Base-by-base conservation (phyloP, 2,888 invertebrate species). In the Diaperis boleti region DNA sequence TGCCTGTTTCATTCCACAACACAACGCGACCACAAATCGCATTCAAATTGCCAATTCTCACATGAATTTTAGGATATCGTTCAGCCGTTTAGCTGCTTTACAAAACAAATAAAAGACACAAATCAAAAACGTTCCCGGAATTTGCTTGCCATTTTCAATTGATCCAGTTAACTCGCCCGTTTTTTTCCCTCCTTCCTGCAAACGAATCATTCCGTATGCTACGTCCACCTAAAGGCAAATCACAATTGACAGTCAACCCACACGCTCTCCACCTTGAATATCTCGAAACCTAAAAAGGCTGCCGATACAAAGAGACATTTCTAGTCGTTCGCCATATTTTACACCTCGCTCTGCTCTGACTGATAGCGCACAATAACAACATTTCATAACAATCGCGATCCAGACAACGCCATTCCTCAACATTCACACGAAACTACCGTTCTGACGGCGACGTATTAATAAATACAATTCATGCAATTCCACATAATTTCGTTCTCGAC, bases 31-130 rank as follows among this genome's bases (percentile, higher is more conserved):
- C 59, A 35, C 59, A 49, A 59, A 59, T 49, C 44, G 45, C 29
- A 56, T 56, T 56, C 56, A 56, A 56, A 56, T 56, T 56, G 33
- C 22, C 45, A 56, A 44, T 56, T 31, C 55, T 55, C 55, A 42
- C 55, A 55, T 55, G 55, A 55, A 55, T 55, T 55, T 55, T 31
- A 31, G 42, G 18, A 55, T 31, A 33, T 22, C 35, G 13, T 42
- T 33, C 22, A 55, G 20, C 14, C 55, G 55, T 55, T 55, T 26
- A 55, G 18, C 29, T 42, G 11, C 18, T 42, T 17, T 11, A 42
- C 18, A 37, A 22, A 52, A 42, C 55, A 41, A 55, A 52, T 22
- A 37, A 55, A 55, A 55, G 42, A 55, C 42, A 42, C 20, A 15
- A 55, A 41, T 55, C 55, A 55, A 55, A 55, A 42, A 18, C 49